Evolutionary conservation across 2,113 vertebrate genomes (phyloP).

Genomic region (Lagopus leucura): DNA sequence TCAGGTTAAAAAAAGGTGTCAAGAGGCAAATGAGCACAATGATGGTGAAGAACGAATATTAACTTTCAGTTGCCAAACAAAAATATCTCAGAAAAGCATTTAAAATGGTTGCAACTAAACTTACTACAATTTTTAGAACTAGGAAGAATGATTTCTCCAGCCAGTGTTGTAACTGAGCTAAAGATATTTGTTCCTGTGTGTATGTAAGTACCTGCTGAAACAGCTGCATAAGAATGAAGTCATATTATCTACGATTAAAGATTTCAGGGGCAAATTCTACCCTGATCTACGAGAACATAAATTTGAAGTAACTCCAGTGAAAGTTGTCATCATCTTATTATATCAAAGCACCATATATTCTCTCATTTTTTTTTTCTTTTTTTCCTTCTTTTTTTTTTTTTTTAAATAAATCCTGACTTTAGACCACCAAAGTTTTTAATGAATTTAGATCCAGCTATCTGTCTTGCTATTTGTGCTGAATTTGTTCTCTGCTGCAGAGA

Average conservation of each 20-base stretch:
- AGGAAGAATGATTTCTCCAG: not conserved
- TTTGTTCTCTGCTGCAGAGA: not conserved
- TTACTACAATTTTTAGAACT: not conserved
- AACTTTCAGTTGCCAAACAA: not conserved
- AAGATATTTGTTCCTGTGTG: not conserved
- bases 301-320: not conserved
- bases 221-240: not conserved
- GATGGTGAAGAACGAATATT: not conserved
- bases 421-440: not conserved
- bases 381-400: not conserved
- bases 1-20: not conserved
- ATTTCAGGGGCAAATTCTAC: not conserved
- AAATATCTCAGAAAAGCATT: not conserved
- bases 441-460: not conserved
- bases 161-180: not conserved
- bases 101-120: not conserved
- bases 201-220: not conserved
- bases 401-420: not conserved
- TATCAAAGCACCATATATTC: not conserved
- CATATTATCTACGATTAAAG: not conserved
- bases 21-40: not conserved
- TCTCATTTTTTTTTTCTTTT: not conserved
- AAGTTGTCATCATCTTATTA: not conserved
- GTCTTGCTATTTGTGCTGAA: not conserved
- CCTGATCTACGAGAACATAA: not conserved